Percentiles rank a stretch among this genome's conserved stretches.
phyloP scores from a whole-genome alignment of 2,797 vertebrate genomes.

The Lepilemur septentrionalis region DNA sequence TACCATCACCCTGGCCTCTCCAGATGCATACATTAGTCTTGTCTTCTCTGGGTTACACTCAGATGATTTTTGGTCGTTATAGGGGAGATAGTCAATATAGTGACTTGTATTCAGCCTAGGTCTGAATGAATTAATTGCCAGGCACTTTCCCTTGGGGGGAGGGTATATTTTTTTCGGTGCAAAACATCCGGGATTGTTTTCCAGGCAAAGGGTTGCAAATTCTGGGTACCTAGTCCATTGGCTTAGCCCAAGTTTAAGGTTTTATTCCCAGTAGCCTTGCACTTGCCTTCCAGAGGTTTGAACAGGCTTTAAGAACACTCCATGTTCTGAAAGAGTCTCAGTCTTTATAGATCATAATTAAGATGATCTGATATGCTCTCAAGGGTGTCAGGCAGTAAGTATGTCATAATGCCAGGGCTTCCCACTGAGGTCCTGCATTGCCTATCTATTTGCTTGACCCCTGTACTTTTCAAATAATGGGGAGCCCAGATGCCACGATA shows the following conservation, averaged over 20 bases:
- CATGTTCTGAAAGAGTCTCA: background rate
- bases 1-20: conserved; percentile 74
- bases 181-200: conserved; percentile 69
- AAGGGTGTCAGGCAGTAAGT: conserved; percentile 7
- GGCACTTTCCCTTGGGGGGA: conserved; percentile 54
- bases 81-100: background rate
- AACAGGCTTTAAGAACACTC: background rate
- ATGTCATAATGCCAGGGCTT: conserved; percentile 38
- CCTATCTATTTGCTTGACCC: background rate
- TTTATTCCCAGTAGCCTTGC: conserved; percentile 46
- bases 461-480: conserved; percentile 48
- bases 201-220: conserved; percentile 45
- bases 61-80: conserved; percentile 71
- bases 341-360: conserved; percentile 45
- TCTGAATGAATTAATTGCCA: conserved; percentile 75
- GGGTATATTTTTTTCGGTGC: conserved; percentile 56
- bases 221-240: background rate
- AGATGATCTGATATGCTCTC: conserved; percentile 62
- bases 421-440: conserved; percentile 17
- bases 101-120: conserved; percentile 28
- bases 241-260: conserved; percentile 68
- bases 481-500: conserved; percentile 39
- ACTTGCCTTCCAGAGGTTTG: conserved; percentile 60
- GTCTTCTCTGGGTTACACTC: conserved; percentile 68
- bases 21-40: conserved; percentile 74